phyloP scores from a whole-genome alignment of 2,888 invertebrate species.

The Oscheius sp. region DNA sequence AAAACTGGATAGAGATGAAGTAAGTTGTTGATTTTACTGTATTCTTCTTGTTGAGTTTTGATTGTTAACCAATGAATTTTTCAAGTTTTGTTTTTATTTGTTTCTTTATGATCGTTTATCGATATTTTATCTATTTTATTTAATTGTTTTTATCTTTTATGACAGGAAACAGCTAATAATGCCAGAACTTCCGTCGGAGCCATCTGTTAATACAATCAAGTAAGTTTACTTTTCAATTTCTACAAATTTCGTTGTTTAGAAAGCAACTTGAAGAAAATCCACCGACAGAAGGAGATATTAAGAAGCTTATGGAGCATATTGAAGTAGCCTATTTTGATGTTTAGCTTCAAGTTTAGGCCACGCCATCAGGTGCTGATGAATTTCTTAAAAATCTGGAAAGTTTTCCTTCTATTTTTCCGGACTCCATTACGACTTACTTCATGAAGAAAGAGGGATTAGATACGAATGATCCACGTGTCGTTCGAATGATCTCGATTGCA shows the following conservation, averaged over 20 bases:
- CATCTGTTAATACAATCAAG: constrained; percentile 1
- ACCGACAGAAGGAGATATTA: constrained; percentile 35
- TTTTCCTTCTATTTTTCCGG: constrained; percentile 92
- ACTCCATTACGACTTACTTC: constrained; percentile 89
- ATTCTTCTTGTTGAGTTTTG: constrained; percentile 2
- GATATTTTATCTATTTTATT: not conserved
- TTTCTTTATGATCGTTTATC: not conserved
- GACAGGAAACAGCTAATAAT: not conserved
- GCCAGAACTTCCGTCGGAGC: constrained; percentile 2
- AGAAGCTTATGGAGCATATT: constrained; percentile 32
- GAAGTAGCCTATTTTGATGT: constrained; percentile 25
- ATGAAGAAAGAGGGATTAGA: constrained; percentile 88
- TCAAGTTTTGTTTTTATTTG: not conserved
- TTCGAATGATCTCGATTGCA: constrained; percentile 85
- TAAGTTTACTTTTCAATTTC: not conserved
- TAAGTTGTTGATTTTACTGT: not conserved
- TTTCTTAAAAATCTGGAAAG: constrained; percentile 92
- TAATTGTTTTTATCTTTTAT: not conserved
- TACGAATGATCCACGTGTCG: constrained; percentile 84
- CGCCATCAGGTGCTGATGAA: constrained; percentile 84
- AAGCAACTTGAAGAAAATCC: constrained; percentile 42
- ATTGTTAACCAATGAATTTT: not conserved
- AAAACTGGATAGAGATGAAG: constrained; percentile 16
- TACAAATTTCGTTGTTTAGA: constrained; percentile 24
- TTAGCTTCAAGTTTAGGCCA: constrained; percentile 34